Evolutionary conservation across 2,888 invertebrate genomes (phyloP).

Genomic region (Metellina segmentata): DNA sequence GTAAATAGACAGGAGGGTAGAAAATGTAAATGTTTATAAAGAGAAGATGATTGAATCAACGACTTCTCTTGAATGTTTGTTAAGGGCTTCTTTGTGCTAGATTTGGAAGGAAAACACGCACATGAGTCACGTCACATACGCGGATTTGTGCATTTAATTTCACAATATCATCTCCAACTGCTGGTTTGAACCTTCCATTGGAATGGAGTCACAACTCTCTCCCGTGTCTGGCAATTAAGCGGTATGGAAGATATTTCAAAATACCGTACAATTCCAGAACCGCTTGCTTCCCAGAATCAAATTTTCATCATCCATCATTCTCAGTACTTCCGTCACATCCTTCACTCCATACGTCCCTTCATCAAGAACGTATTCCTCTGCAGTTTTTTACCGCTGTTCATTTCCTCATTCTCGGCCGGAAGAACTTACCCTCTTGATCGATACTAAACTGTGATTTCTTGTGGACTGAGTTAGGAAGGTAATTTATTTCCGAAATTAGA

Average conservation of each 20-base stretch:
- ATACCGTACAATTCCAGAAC: neutral
- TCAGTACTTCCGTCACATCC: neutral
- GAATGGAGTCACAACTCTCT: neutral
- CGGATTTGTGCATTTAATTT: too few species aligned
- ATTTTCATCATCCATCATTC: neutral
- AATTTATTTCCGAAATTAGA: constrained; percentile 35
- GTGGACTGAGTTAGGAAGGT: constrained; percentile 15
- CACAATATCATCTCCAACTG: too few species aligned
- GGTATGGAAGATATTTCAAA: too few species aligned
- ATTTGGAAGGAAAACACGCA: neutral
- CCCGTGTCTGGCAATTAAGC: neutral
- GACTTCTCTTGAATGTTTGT: too few species aligned
- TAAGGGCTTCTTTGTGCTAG: neutral
- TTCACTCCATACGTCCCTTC: neutral
- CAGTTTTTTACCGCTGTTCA: neutral
- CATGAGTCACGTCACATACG: neutral
- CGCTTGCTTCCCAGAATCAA: neutral
- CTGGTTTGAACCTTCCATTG: neutral
- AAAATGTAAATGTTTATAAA: too few species aligned
- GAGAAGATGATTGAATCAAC: too few species aligned
- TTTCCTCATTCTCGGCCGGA: neutral
- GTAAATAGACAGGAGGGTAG: too few species aligned
- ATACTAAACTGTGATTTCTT: constrained; percentile 30
- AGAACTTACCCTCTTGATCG: constrained; percentile 3
- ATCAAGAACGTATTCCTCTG: neutral